Base-by-base conservation (phyloP, 2,113 vertebrate genomes). In the Eulemur rufifrons region DNA sequence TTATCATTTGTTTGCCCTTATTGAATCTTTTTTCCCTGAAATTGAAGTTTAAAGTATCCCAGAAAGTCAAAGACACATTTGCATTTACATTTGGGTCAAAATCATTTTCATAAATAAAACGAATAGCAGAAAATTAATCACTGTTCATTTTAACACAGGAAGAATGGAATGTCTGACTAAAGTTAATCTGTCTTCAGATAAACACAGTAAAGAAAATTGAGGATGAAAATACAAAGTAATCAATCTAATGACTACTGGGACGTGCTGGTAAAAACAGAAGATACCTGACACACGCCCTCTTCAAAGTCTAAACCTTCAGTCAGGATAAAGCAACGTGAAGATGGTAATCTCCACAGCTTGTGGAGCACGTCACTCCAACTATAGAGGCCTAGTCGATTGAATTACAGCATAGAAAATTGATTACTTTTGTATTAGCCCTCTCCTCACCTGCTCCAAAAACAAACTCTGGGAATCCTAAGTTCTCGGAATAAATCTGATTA, bases 31-130 rank as follows among this genome's bases (percentile, higher is more conserved):
- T 90, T 66, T 74, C 74, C 5, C 78, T 94, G 76, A 91, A 64
- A 52, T 13, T 85, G 15, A 80, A 71, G n/a, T 78, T 93, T 78
- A 74, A 95, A 94, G 4, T 71, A 84, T 56, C 20, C 17, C 59
- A 84, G 34, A 63, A 85, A 95, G n/a, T 91, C 64, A 95, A 85
- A 95, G n/a, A 4, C 25, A 84, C 11, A 83, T 32, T 34, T 47
- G 14, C 21, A 83, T 88, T 95, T 84, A 83, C 63, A 37, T 77
- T 42, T 86, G 10, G 23, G 82, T 45, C 88, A 92, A 88, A 54
- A 4, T 93, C 3, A 74, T 96, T 96, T 98, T 86, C 86, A 89
- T 96, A 89, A 81, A 95, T 93, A 91, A 96, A 95, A 94, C 39
- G 83, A 94, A 92, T 32, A 93, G 27, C 71, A 87, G 23, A 68